Base-by-base conservation (phyloP, 2,113 vertebrate genomes). In the Leptobrachium leishanense region DNA sequence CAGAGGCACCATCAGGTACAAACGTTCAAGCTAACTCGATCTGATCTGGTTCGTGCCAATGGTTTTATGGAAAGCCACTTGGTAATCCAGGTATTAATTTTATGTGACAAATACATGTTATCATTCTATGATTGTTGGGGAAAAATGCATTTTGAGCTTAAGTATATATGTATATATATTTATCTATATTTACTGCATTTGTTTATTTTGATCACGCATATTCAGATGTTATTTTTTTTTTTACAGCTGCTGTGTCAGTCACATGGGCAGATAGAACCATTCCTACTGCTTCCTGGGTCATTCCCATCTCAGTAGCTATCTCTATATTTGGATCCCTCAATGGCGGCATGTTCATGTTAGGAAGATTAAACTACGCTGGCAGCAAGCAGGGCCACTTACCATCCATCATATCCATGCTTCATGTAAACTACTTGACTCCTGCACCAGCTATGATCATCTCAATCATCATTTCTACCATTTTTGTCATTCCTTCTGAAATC, bases 241-340 rank as follows among this genome's bases (percentile, higher is more conserved):
- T 88, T 87, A 43, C 87, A 92, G 90, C 89, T 88, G 90, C 88
- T 67, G 89, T 91, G 77, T 90, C 90, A 54, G 85, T 92, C 72
- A 88, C 89, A 11, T 92, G 90, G 90, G 87, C 87, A 72, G 85
- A 90, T 73, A 87, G 83, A 87, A 86, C 88, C 55, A 89, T 92
- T 67, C 90, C 89, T 12, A 86, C 89, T 1, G 76, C 88, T 82
- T 83, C 88, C 39, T 92, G 90, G 88, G 86, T 88, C 59, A 84
- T 92, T 84, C 89, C 88, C 67, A 8, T 86, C 20, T 88, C 84
- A 67, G 89, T 92, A 76, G 89, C 90, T 72, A 1, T 90, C 64
- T 91, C 89, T 10, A 89, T 89, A 84, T 90, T 92, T 84, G 88
- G 90, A 74, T 88, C 89, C 71, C 88, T 91, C 72, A 91, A 89